Conservation (phyloP, 2,113 vertebrate species). For the Varanus salvator region DNA sequence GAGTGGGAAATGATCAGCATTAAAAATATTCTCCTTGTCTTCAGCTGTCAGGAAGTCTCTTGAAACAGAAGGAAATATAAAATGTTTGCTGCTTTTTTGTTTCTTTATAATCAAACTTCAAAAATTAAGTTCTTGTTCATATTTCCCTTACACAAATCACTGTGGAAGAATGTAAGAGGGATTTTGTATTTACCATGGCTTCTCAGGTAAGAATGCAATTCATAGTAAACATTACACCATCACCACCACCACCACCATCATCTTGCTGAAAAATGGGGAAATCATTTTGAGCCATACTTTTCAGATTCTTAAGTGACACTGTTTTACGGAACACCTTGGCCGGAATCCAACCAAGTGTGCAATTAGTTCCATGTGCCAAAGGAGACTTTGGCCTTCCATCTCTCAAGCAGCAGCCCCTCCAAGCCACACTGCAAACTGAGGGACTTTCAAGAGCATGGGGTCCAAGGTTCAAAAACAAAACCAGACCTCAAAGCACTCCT, state of each 20-base stretch:
- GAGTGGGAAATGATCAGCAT: constrained; percentile 96
- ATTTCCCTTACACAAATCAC: background rate
- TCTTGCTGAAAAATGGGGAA: no score
- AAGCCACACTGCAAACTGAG: background rate
- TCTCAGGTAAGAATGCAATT: background rate
- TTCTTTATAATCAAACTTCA: background rate
- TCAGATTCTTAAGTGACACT: background rate
- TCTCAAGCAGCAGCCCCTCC: background rate
- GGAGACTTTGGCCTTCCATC: background rate
- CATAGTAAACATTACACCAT: background rate
- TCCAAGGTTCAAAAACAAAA: background rate
- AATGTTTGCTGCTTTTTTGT: constrained; percentile 34
- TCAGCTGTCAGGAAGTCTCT: constrained; percentile 98
- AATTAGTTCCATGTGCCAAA: background rate
- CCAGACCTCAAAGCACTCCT: background rate
- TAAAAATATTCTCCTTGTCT: constrained; percentile 97
- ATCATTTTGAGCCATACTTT: background rate
- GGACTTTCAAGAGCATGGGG: background rate
- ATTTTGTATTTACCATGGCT: background rate
- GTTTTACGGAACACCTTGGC: background rate
- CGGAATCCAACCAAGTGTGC: background rate
- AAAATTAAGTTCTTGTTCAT: constrained; percentile 1
- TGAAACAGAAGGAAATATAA: constrained; percentile 78
- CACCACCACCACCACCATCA: no score
- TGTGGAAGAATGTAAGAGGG: background rate